Percentiles rank a stretch among this genome's conserved stretches.
These are phyloP conservation scores for Hemicordylus capensis DNA, from an alignment of 2,113 vertebrate genomes.

Conservation along the genomic window DNA sequence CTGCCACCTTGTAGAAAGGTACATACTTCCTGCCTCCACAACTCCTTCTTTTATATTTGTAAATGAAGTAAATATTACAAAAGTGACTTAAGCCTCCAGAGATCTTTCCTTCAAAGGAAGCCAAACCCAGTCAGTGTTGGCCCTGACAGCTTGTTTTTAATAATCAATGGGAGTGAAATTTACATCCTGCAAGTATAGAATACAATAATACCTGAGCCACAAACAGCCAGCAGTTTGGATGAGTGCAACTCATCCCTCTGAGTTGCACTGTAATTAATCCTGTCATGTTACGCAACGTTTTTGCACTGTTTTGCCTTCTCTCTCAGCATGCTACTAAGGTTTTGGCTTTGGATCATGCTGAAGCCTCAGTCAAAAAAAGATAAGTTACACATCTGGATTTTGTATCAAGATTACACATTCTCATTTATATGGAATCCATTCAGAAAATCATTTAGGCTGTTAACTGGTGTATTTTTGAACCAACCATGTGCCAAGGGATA, in stretches of 20 bases:
- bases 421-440: slow-evolving; percentile 48
- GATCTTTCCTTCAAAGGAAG: not conserved
- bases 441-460: slow-evolving; percentile 48
- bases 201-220: not conserved
- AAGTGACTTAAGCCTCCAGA: too few species aligned
- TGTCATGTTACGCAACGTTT: slow-evolving; percentile 22
- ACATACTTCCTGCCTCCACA: not conserved
- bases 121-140: too few species aligned
- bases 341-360: slow-evolving; percentile 19
- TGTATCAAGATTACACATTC: slow-evolving; percentile 7
- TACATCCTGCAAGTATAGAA: not conserved
- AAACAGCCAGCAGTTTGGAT: not conserved
- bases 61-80: not conserved
- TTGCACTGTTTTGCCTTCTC: slow-evolving; percentile 3
- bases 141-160: not conserved
- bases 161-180: not conserved
- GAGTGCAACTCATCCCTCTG: slow-evolving; percentile 20
- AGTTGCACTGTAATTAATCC: slow-evolving; percentile 29
- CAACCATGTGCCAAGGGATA: slow-evolving; percentile 28
- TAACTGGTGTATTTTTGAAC: slow-evolving; percentile 33
- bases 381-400: slow-evolving; percentile 40
- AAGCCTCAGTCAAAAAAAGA: slow-evolving; percentile 14
- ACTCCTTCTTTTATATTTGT: not conserved
- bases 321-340: slow-evolving; percentile 23
- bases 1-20: too few species aligned